Evolutionary conservation across 2,888 invertebrate genomes (phyloP).

Genomic region (Tiliacea aurago): DNA sequence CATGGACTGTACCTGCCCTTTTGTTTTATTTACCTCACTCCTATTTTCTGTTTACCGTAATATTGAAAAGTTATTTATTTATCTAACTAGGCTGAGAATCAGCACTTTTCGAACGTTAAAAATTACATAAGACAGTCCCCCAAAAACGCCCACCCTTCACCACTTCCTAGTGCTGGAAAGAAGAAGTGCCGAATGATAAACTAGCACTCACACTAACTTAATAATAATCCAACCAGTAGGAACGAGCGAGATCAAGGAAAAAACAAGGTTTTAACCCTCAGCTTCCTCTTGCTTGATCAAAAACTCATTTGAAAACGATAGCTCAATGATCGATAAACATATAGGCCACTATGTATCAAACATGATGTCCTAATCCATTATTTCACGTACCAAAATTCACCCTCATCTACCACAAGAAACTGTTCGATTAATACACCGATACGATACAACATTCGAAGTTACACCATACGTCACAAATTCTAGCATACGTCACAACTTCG

Average conservation of each 20-base stretch:
- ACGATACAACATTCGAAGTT: conserved; percentile 30
- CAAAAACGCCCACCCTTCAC: too few relatives aligned
- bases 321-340: neutral
- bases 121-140: too few relatives aligned
- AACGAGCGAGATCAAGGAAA: neutral
- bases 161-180: too few relatives aligned
- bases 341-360: neutral
- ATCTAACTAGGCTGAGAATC: too few relatives aligned
- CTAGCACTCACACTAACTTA: too few relatives aligned
- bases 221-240: neutral
- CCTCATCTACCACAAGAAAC: neutral
- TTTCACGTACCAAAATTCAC: neutral
- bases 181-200: too few relatives aligned
- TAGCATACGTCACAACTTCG: conserved; percentile 45
- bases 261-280: neutral
- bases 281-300: neutral
- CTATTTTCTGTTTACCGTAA: neutral
- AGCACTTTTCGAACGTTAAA: too few relatives aligned
- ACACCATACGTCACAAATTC: conserved; percentile 39
- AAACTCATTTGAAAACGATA: neutral
- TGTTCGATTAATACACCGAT: conserved; percentile 39
- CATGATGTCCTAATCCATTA: neutral
- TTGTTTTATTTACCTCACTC: too few relatives aligned
- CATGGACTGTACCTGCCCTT: neutral
- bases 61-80: neutral